phyloP scores from a whole-genome alignment of 1,140 invertebrate species.

The Adelges cooleyi region DNA sequence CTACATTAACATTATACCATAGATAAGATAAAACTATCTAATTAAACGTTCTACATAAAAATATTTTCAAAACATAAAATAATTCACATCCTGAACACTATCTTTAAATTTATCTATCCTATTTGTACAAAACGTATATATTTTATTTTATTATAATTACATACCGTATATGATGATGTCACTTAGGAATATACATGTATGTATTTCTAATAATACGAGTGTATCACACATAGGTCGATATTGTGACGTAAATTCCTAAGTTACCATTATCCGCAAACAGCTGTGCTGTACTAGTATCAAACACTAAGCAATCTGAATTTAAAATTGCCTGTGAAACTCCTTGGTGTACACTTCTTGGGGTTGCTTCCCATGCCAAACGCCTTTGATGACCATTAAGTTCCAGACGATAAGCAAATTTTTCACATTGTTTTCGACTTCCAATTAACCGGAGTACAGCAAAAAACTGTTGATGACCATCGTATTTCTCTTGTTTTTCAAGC shows the following conservation, averaged over 20 bases:
- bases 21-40: no score
- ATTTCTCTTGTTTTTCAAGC: conserved; percentile 97
- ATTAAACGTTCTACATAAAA: no score
- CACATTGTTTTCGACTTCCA: conserved; percentile 95
- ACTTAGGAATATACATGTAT: background rate
- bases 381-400: conserved; percentile 91
- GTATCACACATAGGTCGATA: conserved; percentile 46
- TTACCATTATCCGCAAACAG: conserved; percentile 99
- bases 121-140: no score
- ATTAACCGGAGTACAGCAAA: conserved; percentile 99
- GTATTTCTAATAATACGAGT: background rate
- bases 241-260: conserved; percentile 98
- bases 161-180: background rate
- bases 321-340: conserved; percentile 96
- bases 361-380: conserved; percentile 96
- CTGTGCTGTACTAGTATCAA: conserved; percentile 96
- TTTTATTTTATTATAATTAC: background rate
- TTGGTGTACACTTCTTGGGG: conserved; percentile 96
- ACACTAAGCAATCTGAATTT: conserved; percentile 96
- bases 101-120: no score
- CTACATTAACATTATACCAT: no score
- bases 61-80: no score
- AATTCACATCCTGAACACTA: no score
- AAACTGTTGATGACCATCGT: conserved; percentile 95
- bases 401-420: conserved; percentile 96